Conservation (phyloP, 2,113 vertebrate genomes). For the Podiceps cristatus region DNA sequence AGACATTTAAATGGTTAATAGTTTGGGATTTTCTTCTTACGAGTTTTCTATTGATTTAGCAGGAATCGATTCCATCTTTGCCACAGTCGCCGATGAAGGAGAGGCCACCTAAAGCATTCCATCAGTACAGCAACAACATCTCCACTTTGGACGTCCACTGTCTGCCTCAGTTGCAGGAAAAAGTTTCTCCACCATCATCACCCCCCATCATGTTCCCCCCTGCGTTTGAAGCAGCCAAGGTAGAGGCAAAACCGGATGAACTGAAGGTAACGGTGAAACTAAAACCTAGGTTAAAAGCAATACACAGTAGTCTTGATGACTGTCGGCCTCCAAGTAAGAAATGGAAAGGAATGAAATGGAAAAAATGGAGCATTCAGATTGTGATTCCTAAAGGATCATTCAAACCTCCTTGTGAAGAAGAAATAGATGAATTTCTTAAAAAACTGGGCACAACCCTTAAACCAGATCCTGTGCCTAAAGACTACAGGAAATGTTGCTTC, state of each 20-base stretch:
- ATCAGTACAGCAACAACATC: constrained; percentile 93
- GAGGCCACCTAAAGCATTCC: constrained; percentile 79
- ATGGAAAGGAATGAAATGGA: constrained; percentile 90
- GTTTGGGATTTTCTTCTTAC: background rate
- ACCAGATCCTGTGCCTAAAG: constrained; percentile 87
- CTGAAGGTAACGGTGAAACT: constrained; percentile 96
- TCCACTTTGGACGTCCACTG: constrained; percentile 90
- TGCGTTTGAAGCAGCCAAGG: constrained; percentile 83
- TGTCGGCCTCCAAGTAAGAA: constrained; percentile 82
- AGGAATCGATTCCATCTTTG: constrained; percentile 81
- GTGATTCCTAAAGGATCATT: constrained; percentile 85
- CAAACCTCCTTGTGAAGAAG: constrained; percentile 86
- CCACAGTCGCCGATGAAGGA: constrained; percentile 79
- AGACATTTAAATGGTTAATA: background rate
- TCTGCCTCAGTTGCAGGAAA: constrained; percentile 86
- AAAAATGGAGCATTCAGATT: constrained; percentile 91
- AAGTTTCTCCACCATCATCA: constrained; percentile 77
- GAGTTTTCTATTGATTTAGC: background rate
- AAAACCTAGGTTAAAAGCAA: constrained; percentile 86
- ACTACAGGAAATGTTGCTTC: constrained; percentile 93
- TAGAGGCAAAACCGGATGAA: constrained; percentile 83
- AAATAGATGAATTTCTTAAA: constrained; percentile 87
- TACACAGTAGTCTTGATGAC: constrained; percentile 81
- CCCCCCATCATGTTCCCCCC: constrained; percentile 86
- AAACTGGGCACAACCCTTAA: constrained; percentile 87